Evolutionary conservation across 1,140 invertebrate species (phyloP), one percentile per base, ranked within the genome.

Genomic region (Periplaneta americana): DNA sequence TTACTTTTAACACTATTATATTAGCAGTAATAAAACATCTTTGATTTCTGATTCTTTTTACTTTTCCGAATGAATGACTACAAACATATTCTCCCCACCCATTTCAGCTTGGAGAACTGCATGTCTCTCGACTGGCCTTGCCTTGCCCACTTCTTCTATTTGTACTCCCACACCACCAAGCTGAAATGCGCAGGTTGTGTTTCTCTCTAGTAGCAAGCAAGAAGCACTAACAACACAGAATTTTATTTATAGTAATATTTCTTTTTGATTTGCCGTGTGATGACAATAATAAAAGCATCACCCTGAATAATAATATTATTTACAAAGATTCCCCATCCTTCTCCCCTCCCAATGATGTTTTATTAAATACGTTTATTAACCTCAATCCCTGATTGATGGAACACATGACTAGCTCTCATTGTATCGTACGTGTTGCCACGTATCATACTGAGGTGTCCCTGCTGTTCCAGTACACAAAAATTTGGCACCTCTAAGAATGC

Each of bases 271-370:
- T 78, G 18, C 34, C 35, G 15, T 39, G 28, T 78, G 36, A 78
- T 78, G 48, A 66, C 48, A 66, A 66, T 66, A 66, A 36, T 78
- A 78, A 35, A 78, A 78, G 35, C 76, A 78, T 36, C 76, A 78
- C 76, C 76, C 76, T 78, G 76, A 78, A 78, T 78, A 78, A 36
- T 39, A 34, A 36, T 28, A 78, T 77, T 77, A 35, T 78, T 35
- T 66, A 66, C 48, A 66, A 78, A 35, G 75, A 76, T 81, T 78
- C 76, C 76, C 81, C 81, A 81, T 81, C 81, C 81, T 77, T 81
- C 81, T 81, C 18, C 81, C 81, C 81, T 81, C 81, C 81, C 81
- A 81, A 81, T 78, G 31, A 48, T 75, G 37, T 80, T 80, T 74
- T 15, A 11, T 78, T 34, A 39, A 15, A 34, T 36, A n/a, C n/a